phyloP scores from a whole-genome alignment of 2,888 invertebrate species.

The Hanleya hanleyi region DNA sequence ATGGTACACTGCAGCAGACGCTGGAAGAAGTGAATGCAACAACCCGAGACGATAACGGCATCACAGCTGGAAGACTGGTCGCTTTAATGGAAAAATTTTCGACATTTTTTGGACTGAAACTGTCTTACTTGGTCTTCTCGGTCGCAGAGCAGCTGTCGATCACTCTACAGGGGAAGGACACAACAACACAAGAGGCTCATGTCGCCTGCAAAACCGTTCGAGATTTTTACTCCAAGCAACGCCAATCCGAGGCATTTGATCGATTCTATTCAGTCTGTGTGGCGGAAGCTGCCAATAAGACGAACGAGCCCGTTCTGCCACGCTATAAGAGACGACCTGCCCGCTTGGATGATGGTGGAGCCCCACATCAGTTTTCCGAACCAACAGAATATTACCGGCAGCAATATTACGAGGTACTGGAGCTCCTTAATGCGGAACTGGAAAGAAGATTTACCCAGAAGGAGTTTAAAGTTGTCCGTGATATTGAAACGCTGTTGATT shows the following conservation, averaged over 20 bases:
- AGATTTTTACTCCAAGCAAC: constrained; percentile 16
- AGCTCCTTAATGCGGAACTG: constrained; percentile 15
- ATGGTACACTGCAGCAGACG: constrained; percentile 21
- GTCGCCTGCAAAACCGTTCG: background rate
- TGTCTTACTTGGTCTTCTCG: constrained; percentile 30
- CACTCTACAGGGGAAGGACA: constrained; percentile 25
- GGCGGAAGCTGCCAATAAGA: constrained; percentile 5
- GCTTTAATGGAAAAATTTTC: constrained; percentile 28
- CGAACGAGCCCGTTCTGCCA: constrained; percentile 18
- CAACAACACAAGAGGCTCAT: constrained; percentile 16
- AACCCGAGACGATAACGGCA: constrained; percentile 20
- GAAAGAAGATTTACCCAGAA: constrained; percentile 17
- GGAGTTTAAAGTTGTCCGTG: constrained; percentile 4
- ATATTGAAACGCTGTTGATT: constrained; percentile 20
- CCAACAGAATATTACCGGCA: constrained; percentile 17
- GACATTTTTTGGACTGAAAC: constrained; percentile 26
- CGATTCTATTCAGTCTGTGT: constrained; percentile 11
- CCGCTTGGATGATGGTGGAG: constrained; percentile 20
- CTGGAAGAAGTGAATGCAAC: constrained; percentile 25
- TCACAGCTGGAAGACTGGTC: constrained; percentile 25
- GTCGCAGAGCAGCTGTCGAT: constrained; percentile 30
- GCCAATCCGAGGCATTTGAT: constrained; percentile 19
- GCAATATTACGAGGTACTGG: constrained; percentile 22
- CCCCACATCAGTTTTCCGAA: constrained; percentile 7
- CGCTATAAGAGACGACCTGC: constrained; percentile 10